Evolutionary conservation across 2,113 vertebrate genomes (phyloP), one percentile per base, ranked within the genome.

Genomic region (Manacus vitellinus): DNA sequence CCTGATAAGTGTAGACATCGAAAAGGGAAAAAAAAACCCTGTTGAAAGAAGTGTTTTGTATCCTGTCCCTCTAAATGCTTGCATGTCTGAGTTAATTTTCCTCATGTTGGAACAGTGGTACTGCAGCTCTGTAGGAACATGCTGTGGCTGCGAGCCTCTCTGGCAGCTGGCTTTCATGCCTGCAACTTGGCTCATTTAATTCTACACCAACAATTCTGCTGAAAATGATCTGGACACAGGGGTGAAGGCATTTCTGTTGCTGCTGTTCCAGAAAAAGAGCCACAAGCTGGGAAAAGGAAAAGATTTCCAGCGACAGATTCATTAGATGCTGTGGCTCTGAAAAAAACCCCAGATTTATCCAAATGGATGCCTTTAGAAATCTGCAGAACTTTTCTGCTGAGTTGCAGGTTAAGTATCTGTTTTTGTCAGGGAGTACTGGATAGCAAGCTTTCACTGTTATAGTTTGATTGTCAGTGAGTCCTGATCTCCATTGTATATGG

Each of bases 141-240:
- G 44, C 74, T 83, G 65, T 80, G 55, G 59, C 72, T 77, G 85
- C 35, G 59, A 96, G 82, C 66, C 74, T 93, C 67, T 65, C 68
- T 78, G 91, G 65, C 85, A 87, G 76, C 79, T 77, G 83, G 55
- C 21, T 94, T 80, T 84, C 35, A n/a, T 0, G 10, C 52, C 83
- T 81, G 68, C 77, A 91, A 43, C 65, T 92, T 94, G 86, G 56
- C 72, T 95, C 80, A n/a, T 80, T 92, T 63, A 55, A 41, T 59
- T 77, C 65, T 43, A 24, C 46, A n/a, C 37, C 47, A 66, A 54
- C 39, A 91, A 59, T 52, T 71, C 43, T 37, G 55, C 55, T 84
- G 82, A 65, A 94, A 85, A 88, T 58, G 3, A 70, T 93, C 52
- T 71, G 80, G 79, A 63, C 35, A 5, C 19, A 19, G 65, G 54